Evolutionary conservation across 2,797 vertebrate genomes (phyloP).

Genomic region (Spinus pinus): DNA sequence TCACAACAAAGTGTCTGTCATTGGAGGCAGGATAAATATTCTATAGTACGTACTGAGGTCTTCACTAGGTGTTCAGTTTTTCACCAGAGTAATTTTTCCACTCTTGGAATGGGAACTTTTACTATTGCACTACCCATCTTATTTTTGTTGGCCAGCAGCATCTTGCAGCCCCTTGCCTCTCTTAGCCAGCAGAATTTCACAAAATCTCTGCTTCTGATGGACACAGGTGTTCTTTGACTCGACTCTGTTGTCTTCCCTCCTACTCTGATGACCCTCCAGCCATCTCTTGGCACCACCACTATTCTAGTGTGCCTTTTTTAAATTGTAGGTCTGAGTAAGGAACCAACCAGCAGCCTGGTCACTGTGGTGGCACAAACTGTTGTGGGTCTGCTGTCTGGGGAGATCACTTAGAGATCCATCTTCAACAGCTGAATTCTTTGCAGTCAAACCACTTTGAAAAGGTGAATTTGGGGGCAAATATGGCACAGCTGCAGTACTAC

Average conservation of each 20-base stretch:
- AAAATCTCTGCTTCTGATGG: not conserved
- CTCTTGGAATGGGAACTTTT: not conserved
- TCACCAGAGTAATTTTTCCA: not conserved
- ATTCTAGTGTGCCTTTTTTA: not conserved
- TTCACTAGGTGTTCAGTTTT: not conserved
- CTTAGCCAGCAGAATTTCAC: not conserved
- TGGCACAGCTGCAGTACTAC: not conserved
- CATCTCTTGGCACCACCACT: fast-evolving
- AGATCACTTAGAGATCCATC: not conserved
- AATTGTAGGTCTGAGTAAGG: not conserved
- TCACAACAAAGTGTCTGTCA: not conserved
- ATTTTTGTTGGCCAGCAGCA: not conserved
- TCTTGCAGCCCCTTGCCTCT: not conserved
- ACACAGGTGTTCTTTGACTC: not conserved
- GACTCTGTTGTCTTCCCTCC: not conserved
- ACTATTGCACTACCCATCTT: not conserved
- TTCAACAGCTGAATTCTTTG: not conserved
- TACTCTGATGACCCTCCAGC: not conserved
- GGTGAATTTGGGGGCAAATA: not conserved
- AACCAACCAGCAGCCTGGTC: not conserved
- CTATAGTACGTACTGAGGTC: fast-evolving
- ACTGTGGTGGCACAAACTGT: not conserved
- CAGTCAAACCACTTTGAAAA: not conserved
- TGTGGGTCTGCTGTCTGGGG: not conserved
- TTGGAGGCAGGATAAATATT: not conserved